Conservation (phyloP, 2,888 invertebrate genomes). For the Eupithecia pulchellata region DNA sequence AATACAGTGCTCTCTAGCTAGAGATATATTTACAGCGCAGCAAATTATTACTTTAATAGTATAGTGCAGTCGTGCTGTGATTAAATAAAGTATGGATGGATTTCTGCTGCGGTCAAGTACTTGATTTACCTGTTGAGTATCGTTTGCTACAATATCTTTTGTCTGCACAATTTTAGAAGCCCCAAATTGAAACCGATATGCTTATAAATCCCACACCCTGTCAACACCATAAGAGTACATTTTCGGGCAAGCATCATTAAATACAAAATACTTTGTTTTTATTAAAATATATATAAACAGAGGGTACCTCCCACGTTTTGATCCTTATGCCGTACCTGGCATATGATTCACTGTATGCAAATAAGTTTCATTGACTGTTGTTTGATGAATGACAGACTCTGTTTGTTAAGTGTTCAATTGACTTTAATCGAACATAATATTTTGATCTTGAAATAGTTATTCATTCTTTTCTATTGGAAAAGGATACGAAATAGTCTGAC, state of each 20-base stretch:
- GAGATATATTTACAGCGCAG: no score
- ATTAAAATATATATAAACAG: background rate
- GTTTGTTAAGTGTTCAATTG: slow-evolving; percentile 37
- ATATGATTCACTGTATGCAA: slow-evolving; percentile 64
- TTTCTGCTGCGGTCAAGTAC: background rate
- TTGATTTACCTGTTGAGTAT: background rate
- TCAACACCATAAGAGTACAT: background rate
- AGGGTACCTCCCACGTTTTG: background rate
- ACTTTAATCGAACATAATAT: slow-evolving; percentile 11
- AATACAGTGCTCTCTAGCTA: background rate
- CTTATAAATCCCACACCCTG: background rate
- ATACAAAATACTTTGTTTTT: background rate
- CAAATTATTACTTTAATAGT: background rate
- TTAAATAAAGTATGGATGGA: background rate
- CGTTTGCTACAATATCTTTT: background rate
- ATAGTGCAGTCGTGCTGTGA: background rate
- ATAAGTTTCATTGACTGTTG: slow-evolving; percentile 60
- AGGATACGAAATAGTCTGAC: slow-evolving; percentile 1
- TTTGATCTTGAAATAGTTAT: background rate
- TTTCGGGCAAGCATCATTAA: background rate
- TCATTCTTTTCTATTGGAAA: background rate
- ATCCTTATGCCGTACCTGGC: background rate
- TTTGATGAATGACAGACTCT: slow-evolving; percentile 57
- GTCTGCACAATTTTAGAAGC: background rate
- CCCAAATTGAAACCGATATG: background rate